Evolutionary conservation across 2,888 invertebrate species (phyloP).

Genomic region (Drosophila tanythrix): DNA sequence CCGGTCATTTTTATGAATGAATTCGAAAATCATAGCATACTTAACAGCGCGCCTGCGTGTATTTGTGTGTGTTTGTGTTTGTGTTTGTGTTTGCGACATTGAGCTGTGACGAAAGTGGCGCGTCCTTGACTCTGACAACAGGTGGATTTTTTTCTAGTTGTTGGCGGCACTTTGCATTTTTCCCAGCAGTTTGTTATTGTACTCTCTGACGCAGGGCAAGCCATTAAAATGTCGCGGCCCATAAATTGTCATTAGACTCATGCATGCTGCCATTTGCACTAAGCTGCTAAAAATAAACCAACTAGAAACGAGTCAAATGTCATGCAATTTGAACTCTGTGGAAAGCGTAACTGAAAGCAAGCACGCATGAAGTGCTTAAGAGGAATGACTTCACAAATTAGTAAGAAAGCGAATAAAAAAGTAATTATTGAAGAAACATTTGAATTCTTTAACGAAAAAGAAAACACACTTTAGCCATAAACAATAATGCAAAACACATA

Average conservation of each 20-base stretch:
- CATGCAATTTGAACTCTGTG: background rate
- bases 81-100: conserved; percentile 21
- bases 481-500: background rate
- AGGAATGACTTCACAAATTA: background rate
- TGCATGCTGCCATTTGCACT: conserved; percentile 36
- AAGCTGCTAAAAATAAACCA: conserved; percentile 46
- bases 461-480: background rate
- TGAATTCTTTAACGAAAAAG: background rate
- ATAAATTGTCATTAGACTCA: conserved; percentile 61
- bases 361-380: background rate
- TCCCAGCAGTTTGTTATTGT: conserved; percentile 4
- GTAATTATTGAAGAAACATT: background rate
- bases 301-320: conserved; percentile 4
- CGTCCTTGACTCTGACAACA: conserved; percentile 75
- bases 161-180: conserved; percentile 10
- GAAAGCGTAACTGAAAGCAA: background rate
- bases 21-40: conserved; percentile 70
- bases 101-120: conserved; percentile 74
- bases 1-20: conserved; percentile 76
- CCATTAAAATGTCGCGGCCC: conserved; percentile 38
- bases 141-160: conserved; percentile 59
- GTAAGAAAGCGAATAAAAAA: background rate
- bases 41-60: conserved; percentile 69
- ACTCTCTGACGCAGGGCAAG: conserved; percentile 57
- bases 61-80: conserved; percentile 6